Percentiles rank a stretch among this genome's conserved stretches.
phyloP scores from a whole-genome alignment of 1,140 invertebrate species.

The Hypsibius dujardini region DNA sequence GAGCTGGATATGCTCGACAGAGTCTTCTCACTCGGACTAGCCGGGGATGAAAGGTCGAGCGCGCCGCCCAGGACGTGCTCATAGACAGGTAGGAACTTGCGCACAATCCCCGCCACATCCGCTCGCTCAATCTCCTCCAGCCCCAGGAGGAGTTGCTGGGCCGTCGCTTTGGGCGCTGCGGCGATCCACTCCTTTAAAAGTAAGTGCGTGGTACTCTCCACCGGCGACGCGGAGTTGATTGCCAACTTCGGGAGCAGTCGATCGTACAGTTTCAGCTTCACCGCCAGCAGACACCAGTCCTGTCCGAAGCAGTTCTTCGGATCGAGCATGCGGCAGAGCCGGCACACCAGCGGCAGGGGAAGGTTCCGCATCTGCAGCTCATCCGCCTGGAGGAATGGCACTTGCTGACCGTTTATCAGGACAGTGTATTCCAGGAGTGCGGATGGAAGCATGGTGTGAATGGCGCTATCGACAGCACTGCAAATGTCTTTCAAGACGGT shows the following conservation, averaged over 20 bases:
- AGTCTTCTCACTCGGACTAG: neutral
- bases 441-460: neutral
- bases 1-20: slow-evolving; percentile 5
- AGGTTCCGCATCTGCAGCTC: slow-evolving; percentile 39
- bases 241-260: slow-evolving; percentile 37
- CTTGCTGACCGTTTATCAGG: slow-evolving; percentile 44
- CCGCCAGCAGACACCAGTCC: slow-evolving; percentile 63
- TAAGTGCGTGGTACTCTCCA: neutral
- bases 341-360: slow-evolving; percentile 37
- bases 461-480: neutral
- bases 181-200: neutral
- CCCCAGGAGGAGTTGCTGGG: neutral
- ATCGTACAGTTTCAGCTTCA: slow-evolving; percentile 47
- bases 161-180: neutral
- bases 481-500: neutral
- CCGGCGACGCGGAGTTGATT: slow-evolving; percentile 19
- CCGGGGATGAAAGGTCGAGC: neutral
- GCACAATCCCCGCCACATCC: neutral
- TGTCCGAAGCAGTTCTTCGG: slow-evolving; percentile 55
- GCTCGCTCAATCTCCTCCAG: neutral
- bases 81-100: neutral
- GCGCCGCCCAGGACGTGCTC: neutral
- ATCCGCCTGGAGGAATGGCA: slow-evolving; percentile 31
- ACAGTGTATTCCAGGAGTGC: slow-evolving; percentile 29
- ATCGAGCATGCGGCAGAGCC: slow-evolving; percentile 48